A percentile compares a stretch with the other conserved stretches of the same genome.
Evolutionary conservation across 2,888 invertebrate species (phyloP).

Genomic region (Azorinus chamasolen): DNA sequence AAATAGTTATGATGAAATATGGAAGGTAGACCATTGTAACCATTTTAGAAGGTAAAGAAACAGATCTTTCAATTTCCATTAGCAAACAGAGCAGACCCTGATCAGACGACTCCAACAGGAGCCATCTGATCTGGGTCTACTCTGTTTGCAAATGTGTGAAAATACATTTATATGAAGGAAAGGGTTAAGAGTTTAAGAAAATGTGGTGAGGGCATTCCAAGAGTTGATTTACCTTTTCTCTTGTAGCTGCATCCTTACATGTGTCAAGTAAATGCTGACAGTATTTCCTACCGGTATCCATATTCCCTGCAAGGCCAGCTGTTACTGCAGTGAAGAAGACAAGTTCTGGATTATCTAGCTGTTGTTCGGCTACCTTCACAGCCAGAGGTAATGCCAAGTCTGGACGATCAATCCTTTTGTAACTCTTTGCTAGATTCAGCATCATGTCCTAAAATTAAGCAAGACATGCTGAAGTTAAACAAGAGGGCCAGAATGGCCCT

Average conservation of each 20-base stretch:
- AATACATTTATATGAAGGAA: too few relatives aligned
- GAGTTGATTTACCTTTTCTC: slow-evolving; percentile 18
- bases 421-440: slow-evolving; percentile 50
- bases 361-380: slow-evolving; percentile 19
- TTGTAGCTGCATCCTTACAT: slow-evolving; percentile 26
- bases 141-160: too few relatives aligned
- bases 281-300: slow-evolving; percentile 40
- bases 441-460: slow-evolving; percentile 40
- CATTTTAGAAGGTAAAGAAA: too few relatives aligned
- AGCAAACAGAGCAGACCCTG: too few relatives aligned
- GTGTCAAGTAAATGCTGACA: slow-evolving; percentile 42
- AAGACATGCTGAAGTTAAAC: too few relatives aligned
- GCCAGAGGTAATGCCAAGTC: slow-evolving; percentile 24
- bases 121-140: too few relatives aligned
- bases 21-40: too few relatives aligned
- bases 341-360: slow-evolving; percentile 17
- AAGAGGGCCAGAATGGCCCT: too few relatives aligned
- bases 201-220: neutral
- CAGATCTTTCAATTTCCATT: too few relatives aligned
- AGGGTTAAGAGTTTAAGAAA: too few relatives aligned
- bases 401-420: slow-evolving; percentile 11
- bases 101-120: too few relatives aligned
- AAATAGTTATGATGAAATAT: too few relatives aligned
- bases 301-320: slow-evolving; percentile 39
- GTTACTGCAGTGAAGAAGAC: slow-evolving; percentile 44